Conservation (phyloP, 2,797 vertebrate species). For the Crenichthys baileyi region DNA sequence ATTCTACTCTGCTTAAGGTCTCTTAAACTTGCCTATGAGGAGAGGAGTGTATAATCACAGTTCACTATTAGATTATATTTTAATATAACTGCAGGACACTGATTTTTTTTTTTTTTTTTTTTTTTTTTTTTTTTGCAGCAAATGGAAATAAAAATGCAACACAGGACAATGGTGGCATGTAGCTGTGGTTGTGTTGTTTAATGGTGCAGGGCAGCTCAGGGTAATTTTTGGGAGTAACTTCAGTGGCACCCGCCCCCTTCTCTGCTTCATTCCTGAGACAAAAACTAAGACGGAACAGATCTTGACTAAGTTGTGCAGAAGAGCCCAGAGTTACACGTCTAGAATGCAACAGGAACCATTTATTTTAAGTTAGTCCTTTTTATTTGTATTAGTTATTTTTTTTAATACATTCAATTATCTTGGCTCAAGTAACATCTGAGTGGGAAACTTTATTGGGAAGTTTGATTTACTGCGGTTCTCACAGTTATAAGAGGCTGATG, state of each 20-base stretch:
- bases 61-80: slow-evolving; percentile 20
- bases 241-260: slow-evolving; percentile 25
- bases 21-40: slow-evolving; percentile 11
- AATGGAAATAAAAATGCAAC: neutral
- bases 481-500: slow-evolving; percentile 12
- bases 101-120: neutral
- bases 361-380: neutral
- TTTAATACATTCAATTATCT: neutral
- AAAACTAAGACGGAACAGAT: slow-evolving; percentile 34
- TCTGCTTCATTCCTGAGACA: slow-evolving; percentile 48
- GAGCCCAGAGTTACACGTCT: neutral
- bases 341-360: slow-evolving; percentile 12
- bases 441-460: slow-evolving; percentile 19
- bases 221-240: slow-evolving; percentile 51
- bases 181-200: slow-evolving; percentile 33
- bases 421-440: slow-evolving; percentile 8
- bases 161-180: neutral
- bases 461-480: slow-evolving; percentile 28
- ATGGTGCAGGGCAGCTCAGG: slow-evolving; percentile 19
- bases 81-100: slow-evolving; percentile 7
- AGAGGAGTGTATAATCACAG: slow-evolving; percentile 22
- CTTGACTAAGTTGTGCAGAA: slow-evolving; percentile 3
- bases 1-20: slow-evolving; percentile 14
- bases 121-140: neutral
- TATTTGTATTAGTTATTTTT: neutral